Evolutionary conservation across 2,113 vertebrate species (phyloP).

Genomic region (Proteles cristata): DNA sequence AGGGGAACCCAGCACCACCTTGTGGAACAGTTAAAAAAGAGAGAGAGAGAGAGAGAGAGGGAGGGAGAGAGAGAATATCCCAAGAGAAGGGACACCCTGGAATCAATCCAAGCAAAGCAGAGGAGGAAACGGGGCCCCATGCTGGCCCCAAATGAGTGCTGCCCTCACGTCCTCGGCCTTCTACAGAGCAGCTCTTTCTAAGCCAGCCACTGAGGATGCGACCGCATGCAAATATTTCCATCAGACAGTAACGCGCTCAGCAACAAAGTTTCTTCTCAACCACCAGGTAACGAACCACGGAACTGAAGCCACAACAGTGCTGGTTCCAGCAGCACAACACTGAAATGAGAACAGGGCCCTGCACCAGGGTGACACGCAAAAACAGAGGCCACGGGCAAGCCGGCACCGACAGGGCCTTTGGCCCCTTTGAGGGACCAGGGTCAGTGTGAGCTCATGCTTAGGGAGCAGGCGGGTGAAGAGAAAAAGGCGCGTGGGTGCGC

Average conservation of each 20-base stretch:
- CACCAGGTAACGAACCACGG: too few species aligned
- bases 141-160: neutral
- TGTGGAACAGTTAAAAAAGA: neutral
- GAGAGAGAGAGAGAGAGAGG: too few species aligned
- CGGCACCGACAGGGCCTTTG: neutral
- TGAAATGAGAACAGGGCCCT: neutral
- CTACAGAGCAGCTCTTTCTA: neutral
- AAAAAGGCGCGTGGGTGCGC: fast-evolving
- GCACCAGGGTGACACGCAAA: neutral
- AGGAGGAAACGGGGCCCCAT: neutral
- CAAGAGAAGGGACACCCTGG: too few species aligned
- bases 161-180: neutral
- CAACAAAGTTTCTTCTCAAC: neutral
- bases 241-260: neutral
- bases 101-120: neutral
- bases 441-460: fast-evolving
- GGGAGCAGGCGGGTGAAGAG: fast-evolving
- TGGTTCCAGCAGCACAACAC: neutral
- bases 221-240: neutral
- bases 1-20: neutral
- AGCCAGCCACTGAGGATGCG: fast-evolving
- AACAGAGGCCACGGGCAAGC: neutral
- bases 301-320: neutral
- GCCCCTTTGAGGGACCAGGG: too few species aligned
- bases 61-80: too few species aligned